Base-by-base conservation (phyloP, 1,140 invertebrate species). In the Tetranychus urticae region DNA sequence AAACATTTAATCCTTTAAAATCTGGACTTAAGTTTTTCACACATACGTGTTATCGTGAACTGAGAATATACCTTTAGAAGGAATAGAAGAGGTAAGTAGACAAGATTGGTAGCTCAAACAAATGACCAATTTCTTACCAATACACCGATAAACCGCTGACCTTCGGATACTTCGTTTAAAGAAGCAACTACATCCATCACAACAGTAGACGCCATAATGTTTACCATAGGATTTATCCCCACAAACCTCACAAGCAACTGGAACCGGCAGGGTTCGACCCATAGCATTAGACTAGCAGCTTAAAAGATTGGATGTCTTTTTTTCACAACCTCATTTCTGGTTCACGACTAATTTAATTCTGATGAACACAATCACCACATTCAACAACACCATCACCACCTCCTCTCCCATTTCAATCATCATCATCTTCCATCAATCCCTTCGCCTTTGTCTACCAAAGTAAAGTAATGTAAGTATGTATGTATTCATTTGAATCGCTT, bases 121-220 rank as follows among this genome's bases (percentile, higher is more conserved):
- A 6, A 52, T 23, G 31, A n/a, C 31, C n/a, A n/a, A 6, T 31
- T n/a, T n/a, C 50, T 75, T 73, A 85, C 83, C 80, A 65, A 84
- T 88, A 69, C 86, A 88, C 50, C 77, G 77, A 67, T 87, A 88
- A 3, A 77, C 70, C 7, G 80, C 79, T 10, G 78, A 78, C 61
- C 80, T 78, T 54, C 85, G 72, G 14, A 88, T 77, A 61, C 82
- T 84, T 66, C 83, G 46, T 71, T 89, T 89, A 71, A 90, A 89
- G 70, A 90, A 89, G 67, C 86, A 89, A 47, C 83, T 85, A 70
- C 86, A 89, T 6, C 86, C 86, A 67, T 90, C 87, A 69, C 86
- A 89, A 68, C 85, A 85, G 69, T 79, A 82, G 8, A 85, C 81
- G 0, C 86, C 86, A 67, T 90, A 89, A 71, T 90, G 86, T 70